These are phyloP conservation scores for Gymnopithys bicolor DNA, from an alignment of 2,797 vertebrate species.

Conservation along the genomic window DNA sequence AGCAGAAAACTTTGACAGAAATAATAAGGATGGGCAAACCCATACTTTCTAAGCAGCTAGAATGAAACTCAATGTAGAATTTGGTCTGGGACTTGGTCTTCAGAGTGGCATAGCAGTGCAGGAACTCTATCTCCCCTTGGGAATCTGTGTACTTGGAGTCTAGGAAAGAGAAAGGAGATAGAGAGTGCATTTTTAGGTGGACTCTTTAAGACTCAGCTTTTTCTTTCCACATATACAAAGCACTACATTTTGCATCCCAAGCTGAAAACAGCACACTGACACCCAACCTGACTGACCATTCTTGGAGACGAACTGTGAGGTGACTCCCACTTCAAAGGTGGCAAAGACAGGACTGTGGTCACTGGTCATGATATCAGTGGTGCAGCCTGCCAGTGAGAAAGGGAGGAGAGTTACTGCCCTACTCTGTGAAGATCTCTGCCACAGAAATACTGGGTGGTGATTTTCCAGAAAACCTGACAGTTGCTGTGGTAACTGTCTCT, in stretches of 20 bases:
- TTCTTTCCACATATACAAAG: not conserved
- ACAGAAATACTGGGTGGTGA: not conserved
- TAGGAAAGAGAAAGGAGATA: slow-evolving; percentile 4
- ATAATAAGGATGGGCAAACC: not conserved
- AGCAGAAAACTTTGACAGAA: not conserved
- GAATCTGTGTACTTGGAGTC: slow-evolving; percentile 85
- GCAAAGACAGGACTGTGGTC: slow-evolving; percentile 98
- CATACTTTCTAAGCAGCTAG: slow-evolving; percentile 95
- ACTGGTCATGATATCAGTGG: slow-evolving; percentile 94
- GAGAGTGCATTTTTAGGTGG: not conserved
- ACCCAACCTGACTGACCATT: slow-evolving; percentile 81
- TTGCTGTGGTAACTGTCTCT: slow-evolving; percentile 30
- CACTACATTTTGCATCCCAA: not conserved
- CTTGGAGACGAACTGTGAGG: slow-evolving; percentile 97
- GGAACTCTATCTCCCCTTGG: slow-evolving; percentile 91
- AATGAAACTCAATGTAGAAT: slow-evolving; percentile 97
- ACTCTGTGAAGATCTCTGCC: slow-evolving; percentile 79
- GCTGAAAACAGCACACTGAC: not conserved
- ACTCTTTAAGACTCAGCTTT: not conserved
- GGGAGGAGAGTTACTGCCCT: not conserved
- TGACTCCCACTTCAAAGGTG: slow-evolving; percentile 95
- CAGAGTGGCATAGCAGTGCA: slow-evolving; percentile 88
- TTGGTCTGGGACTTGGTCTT: slow-evolving; percentile 96
- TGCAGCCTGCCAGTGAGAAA: slow-evolving; percentile 84
- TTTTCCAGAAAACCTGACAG: not conserved